Conservation (phyloP, 2,113 vertebrate species). For the Datnioides undecimradiatus region DNA sequence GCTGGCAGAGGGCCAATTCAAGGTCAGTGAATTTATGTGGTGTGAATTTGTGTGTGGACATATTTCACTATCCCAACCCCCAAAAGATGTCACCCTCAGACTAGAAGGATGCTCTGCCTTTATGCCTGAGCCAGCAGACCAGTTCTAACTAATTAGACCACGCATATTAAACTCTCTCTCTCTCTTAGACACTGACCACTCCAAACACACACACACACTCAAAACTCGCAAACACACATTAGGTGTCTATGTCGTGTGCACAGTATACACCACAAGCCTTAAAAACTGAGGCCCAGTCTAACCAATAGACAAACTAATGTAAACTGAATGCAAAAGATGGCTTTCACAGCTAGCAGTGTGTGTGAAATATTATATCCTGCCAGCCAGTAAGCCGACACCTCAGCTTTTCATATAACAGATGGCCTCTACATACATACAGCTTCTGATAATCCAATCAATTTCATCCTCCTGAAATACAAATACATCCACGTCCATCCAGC, state of each 20-base stretch:
- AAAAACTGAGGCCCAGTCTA: too few relatives aligned
- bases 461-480: conserved; percentile 37
- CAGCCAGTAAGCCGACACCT: conserved; percentile 49
- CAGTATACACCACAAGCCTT: background rate
- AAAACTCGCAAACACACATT: background rate
- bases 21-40: background rate
- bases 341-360: conserved; percentile 10
- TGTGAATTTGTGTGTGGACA: background rate
- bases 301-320: background rate
- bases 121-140: conserved; percentile 16
- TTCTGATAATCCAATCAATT: conserved; percentile 48
- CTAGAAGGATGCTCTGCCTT: conserved; percentile 32
- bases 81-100: background rate
- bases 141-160: conserved; percentile 12
- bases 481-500: background rate
- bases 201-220: background rate
- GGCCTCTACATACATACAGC: conserved; percentile 25
- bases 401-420: conserved; percentile 58
- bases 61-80: conserved; percentile 16
- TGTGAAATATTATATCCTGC: conserved; percentile 37
- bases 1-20: background rate
- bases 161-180: conserved; percentile 12
- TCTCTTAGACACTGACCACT: background rate
- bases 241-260: background rate
- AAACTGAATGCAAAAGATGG: conserved; percentile 1